A percentile compares a stretch with the other conserved stretches of the same genome.
Conservation (phyloP, 2,113 vertebrate species). For the Atrichornis clamosus region DNA sequence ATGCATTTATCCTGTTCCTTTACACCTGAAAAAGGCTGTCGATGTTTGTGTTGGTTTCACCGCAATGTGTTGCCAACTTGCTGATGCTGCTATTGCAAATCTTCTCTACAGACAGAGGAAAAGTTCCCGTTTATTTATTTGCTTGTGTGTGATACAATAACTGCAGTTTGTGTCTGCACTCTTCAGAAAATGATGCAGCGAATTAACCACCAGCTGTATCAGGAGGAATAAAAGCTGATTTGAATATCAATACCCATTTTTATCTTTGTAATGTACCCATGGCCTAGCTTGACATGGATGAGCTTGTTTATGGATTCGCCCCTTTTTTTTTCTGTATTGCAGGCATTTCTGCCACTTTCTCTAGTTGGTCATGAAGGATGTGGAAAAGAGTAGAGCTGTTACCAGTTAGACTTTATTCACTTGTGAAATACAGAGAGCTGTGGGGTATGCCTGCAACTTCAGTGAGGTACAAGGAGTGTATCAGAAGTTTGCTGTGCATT, state of each 20-base stretch:
- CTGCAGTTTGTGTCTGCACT: neutral
- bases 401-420: neutral
- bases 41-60: neutral
- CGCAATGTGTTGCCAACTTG: conserved; percentile 15
- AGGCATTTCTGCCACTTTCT: neutral
- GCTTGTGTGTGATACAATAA: neutral
- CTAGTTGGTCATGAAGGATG: neutral
- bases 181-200: conserved; percentile 75
- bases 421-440: neutral
- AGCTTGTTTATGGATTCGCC: neutral
- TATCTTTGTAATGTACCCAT: neutral
- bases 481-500: neutral
- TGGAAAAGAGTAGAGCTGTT: neutral
- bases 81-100: neutral
- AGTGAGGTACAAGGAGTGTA: neutral
- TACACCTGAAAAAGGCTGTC: neutral
- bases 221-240: conserved; percentile 35
- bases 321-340: neutral
- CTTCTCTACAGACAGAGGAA: neutral
- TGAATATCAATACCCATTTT: conserved; percentile 17
- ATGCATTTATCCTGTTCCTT: neutral
- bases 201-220: conserved; percentile 65
- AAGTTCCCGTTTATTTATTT: neutral
- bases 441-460: neutral
- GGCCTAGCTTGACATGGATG: conserved; percentile 6